phyloP scores from a whole-genome alignment of 2,888 invertebrate genomes.

The Syritta pipiens region DNA sequence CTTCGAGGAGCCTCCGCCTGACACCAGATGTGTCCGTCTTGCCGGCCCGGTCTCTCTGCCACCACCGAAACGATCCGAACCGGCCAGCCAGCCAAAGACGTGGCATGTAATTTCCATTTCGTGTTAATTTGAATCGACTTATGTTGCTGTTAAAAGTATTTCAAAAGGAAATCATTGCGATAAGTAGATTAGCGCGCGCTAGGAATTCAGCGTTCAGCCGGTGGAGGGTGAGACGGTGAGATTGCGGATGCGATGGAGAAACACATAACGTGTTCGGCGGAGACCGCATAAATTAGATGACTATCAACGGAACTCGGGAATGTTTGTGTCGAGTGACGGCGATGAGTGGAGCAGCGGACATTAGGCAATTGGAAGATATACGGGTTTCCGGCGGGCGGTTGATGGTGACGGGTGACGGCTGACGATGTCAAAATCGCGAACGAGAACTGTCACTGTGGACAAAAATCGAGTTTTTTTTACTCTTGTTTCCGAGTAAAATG shows the following conservation, averaged over 20 bases:
- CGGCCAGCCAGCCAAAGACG: too few species aligned
- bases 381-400: too few species aligned
- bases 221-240: background rate
- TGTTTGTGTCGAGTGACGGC: too few species aligned
- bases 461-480: too few species aligned
- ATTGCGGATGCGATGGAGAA: slow-evolving; percentile 5
- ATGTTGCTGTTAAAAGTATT: slow-evolving; percentile 56
- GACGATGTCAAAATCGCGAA: too few species aligned
- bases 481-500: too few species aligned
- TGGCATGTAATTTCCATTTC: slow-evolving; percentile 47
- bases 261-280: slow-evolving; percentile 12
- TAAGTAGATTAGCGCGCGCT: slow-evolving; percentile 10
- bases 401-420: too few species aligned
- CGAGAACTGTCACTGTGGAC: too few species aligned
- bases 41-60: background rate
- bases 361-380: too few species aligned
- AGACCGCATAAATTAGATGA: slow-evolving; percentile 49
- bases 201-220: slow-evolving; percentile 2
- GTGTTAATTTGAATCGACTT: slow-evolving; percentile 64
- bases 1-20: slow-evolving; percentile 3
- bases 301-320: too few species aligned
- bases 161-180: slow-evolving; percentile 50
- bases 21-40: slow-evolving; percentile 18
- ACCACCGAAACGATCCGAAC: background rate
- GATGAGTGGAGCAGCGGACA: too few species aligned